Conservation (phyloP, 2,888 invertebrate genomes). For the Scotopteryx bipunctaria region DNA sequence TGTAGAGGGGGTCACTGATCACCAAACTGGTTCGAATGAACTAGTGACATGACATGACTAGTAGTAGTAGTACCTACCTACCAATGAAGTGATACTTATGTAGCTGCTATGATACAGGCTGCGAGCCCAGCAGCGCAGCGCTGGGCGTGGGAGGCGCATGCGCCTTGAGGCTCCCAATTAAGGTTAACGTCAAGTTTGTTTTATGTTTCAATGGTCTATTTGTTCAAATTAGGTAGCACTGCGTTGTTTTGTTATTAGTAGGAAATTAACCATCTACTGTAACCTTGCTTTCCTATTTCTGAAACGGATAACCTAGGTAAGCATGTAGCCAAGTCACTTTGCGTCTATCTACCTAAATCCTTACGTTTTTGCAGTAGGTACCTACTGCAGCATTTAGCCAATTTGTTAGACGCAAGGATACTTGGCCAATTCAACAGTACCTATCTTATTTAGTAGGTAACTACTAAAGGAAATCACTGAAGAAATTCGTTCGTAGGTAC, state of each 20-base stretch:
- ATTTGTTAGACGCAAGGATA: too few species aligned
- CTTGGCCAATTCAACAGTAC: too few species aligned
- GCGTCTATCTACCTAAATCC: background rate
- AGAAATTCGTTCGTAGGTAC: too few species aligned
- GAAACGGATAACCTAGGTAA: background rate
- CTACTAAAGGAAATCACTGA: too few species aligned
- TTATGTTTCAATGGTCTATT: conserved; percentile 60
- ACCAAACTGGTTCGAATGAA: too few species aligned
- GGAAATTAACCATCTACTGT: background rate
- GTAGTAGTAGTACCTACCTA: too few species aligned
- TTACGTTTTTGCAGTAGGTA: background rate
- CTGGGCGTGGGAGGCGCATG: conserved; percentile 53
- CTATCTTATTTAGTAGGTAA: too few species aligned
- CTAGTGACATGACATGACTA: too few species aligned
- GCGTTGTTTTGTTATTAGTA: conserved; percentile 45
- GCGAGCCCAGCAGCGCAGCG: conserved; percentile 19
- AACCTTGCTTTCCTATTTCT: background rate
- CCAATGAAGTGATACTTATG: background rate
- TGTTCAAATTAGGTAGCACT: conserved; percentile 63
- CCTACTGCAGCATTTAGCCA: too few species aligned
- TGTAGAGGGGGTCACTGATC: too few species aligned
- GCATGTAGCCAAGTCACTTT: background rate
- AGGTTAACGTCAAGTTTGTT: conserved; percentile 62
- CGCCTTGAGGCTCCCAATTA: conserved; percentile 70
- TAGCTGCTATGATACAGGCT: background rate